Evolutionary conservation across 2,113 vertebrate species (phyloP).

Genomic region (Raja brachyura): DNA sequence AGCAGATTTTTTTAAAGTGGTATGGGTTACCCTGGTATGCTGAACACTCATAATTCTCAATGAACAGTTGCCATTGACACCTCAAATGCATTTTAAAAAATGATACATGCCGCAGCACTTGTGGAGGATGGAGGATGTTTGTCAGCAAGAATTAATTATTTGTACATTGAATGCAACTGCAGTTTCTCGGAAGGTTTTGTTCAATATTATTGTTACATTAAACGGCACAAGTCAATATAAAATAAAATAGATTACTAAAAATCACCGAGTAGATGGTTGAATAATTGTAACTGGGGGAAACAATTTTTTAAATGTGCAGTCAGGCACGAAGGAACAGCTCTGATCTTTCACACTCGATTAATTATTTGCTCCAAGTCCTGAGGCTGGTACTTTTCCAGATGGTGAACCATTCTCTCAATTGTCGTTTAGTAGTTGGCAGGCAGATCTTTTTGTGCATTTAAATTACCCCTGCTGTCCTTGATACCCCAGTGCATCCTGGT

Average conservation of each 20-base stretch:
- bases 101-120: background rate
- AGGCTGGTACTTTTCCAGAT: conserved; percentile 13
- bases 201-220: background rate
- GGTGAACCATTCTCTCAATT: conserved; percentile 28
- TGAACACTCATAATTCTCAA: background rate
- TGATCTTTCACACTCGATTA: conserved; percentile 26
- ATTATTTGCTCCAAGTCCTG: conserved; percentile 26
- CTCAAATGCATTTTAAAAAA: background rate
- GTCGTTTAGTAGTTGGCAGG: conserved; percentile 23
- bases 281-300: background rate
- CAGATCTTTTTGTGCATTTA: background rate
- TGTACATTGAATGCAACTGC: background rate
- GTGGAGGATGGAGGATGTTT: background rate
- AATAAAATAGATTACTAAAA: background rate
- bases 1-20: background rate
- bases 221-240: background rate
- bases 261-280: background rate
- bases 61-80: background rate
- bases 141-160: background rate
- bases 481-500: background rate
- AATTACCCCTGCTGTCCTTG: background rate
- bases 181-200: background rate
- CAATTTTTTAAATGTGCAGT: background rate
- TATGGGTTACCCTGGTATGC: background rate
- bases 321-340: conserved; percentile 3